Conservation (phyloP, 2,113 vertebrate species). For the Poicephalus meyeri region DNA sequence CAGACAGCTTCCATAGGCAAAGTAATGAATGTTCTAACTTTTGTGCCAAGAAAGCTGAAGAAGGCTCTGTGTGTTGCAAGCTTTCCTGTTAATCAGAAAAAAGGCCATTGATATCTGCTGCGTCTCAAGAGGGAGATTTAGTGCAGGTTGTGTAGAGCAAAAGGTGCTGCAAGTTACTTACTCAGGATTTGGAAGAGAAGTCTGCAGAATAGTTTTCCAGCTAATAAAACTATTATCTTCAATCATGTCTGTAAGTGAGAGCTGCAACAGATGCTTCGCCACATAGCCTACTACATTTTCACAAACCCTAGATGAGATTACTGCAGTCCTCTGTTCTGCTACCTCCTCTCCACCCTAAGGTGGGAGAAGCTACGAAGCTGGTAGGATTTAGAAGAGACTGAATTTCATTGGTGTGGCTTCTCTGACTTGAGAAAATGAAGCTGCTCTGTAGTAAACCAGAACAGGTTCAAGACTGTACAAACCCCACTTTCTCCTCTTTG, state of each 20-base stretch:
- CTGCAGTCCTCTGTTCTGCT: not conserved
- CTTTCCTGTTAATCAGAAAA: not conserved
- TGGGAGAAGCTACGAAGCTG: not conserved
- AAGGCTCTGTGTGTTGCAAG: not conserved
- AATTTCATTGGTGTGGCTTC: not conserved
- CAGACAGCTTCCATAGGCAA: not conserved
- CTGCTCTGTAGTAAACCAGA: not conserved
- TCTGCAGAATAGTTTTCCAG: not conserved
- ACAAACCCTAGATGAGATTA: not conserved
- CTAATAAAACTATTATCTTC: not conserved
- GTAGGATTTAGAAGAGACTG: not conserved
- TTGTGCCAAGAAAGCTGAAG: not conserved
- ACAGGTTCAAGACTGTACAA: not conserved
- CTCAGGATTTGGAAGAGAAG: not conserved
- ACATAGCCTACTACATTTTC: not conserved
- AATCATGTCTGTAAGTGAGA: not conserved
- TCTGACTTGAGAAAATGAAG: not conserved
- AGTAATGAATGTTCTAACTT: not conserved
- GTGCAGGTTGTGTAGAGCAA: not conserved
- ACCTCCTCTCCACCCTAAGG: not conserved
- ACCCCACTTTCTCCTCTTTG: not conserved
- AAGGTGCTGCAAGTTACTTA: not conserved
- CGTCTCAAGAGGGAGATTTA: not conserved
- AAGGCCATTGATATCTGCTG: not conserved
- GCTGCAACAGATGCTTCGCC: not conserved